Base-by-base conservation (phyloP, 2,797 vertebrate genomes). In the Acanthurus leucopareius region DNA sequence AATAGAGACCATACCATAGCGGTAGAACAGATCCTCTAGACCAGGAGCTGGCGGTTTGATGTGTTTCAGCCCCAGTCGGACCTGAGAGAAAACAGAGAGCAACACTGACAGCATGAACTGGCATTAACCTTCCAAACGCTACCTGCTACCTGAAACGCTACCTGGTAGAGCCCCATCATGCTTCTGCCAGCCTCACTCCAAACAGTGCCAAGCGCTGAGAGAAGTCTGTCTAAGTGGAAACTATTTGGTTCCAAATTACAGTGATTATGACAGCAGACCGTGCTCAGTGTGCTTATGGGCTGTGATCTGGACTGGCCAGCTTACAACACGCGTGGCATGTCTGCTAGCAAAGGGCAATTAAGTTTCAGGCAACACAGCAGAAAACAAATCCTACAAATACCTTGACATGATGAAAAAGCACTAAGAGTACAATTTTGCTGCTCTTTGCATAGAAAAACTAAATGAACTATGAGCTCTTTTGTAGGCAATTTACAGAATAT, bases 21-120 rank as follows among this genome's bases (percentile, higher is more conserved):
- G 82, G 86, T 95, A 96, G 80, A 96, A 94, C 7, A 96, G 91
- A 86, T 96, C 93, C 91, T 96, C 95, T 4, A 96, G 90, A 71
- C 95, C 95, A 0, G 95, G 95, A 64, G 94, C 93, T 14, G 86
- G 80, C 0, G 95, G 95, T 68, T 82, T 89, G 53, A 88, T 95
- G 89, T 95, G 92, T 4, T 92, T 95, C 19, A 89, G 90, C 58
- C 95, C 95, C 53, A 84, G 74, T 56, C 95, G 88, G 49, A 96
- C 94, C 96, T 96, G 87, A 89, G 48, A 86, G n/a, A 79, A 10
- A 78, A 83, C 59, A 82, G 51, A 91, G 48, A 83, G 69, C 61
- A 64, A 76, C n/a, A 62, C 80, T 40, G 57, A 82, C 58, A 64
- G 75, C 52, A n/a, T 60, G 77, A 88, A 51, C 32, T 62, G 69